These are phyloP conservation scores for Diceros bicornis DNA, from an alignment of 2,797 vertebrate species.

Conservation along the genomic window DNA sequence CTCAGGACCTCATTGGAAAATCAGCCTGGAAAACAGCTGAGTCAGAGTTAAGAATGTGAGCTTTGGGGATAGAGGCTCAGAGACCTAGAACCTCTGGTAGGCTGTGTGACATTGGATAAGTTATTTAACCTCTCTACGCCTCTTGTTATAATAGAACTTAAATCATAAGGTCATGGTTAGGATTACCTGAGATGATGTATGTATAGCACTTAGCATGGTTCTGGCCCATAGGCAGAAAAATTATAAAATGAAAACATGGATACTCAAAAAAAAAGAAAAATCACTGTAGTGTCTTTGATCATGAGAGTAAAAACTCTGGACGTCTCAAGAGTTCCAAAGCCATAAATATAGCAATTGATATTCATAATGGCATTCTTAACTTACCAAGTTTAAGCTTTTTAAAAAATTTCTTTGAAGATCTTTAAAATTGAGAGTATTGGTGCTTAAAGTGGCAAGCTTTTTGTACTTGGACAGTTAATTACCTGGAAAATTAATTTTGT, in stretches of 20 bases:
- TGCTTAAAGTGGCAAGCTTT: neutral
- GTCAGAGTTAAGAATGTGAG: neutral
- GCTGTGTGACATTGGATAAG: neutral
- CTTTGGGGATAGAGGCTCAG: neutral
- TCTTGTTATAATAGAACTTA: neutral
- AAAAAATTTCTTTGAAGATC: neutral
- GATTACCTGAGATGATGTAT: neutral
- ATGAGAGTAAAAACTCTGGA: neutral
- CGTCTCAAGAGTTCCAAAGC: neutral
- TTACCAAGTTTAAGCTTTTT: conserved; percentile 28
- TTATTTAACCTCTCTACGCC: neutral
- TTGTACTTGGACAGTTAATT: neutral
- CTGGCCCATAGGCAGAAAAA: neutral
- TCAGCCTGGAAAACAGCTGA: conserved; percentile 18
- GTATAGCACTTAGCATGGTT: neutral
- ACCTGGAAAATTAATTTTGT: neutral
- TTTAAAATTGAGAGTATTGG: conserved; percentile 18
- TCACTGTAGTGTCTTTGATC: neutral
- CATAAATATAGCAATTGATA: neutral
- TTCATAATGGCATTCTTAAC: neutral
- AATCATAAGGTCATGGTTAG: neutral
- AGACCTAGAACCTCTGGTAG: neutral
- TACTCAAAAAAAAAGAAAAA: conserved; percentile 14
- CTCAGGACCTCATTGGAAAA: neutral
- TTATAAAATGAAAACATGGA: conserved; percentile 29